Conservation (phyloP, 1,140 invertebrate species). For the Zaprionus camerounensis region DNA sequence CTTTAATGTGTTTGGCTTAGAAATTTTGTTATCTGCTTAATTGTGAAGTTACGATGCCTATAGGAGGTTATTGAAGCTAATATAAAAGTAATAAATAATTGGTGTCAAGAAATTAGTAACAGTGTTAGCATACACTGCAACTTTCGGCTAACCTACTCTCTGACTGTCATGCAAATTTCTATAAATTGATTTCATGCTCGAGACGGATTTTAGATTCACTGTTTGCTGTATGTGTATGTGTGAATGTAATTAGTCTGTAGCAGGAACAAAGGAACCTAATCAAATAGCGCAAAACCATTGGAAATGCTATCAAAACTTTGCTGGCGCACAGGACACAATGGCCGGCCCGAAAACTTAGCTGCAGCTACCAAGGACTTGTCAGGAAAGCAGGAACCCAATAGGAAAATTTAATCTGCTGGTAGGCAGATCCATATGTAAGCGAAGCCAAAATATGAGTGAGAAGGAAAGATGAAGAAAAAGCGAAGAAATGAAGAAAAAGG, state of each 20-base stretch:
- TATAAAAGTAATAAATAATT: too few relatives aligned
- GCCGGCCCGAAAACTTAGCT: slow-evolving; percentile 21
- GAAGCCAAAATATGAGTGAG: background rate
- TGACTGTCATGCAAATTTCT: background rate
- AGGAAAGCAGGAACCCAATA: slow-evolving; percentile 55
- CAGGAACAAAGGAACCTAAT: slow-evolving; percentile 46
- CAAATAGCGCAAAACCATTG: slow-evolving; percentile 42
- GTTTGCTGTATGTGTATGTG: background rate
- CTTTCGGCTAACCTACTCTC: background rate
- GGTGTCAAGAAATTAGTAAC: background rate
- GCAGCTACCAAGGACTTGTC: slow-evolving; percentile 43
- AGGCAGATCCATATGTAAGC: slow-evolving; percentile 14
- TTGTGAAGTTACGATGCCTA: too few relatives aligned
- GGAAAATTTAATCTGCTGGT: slow-evolving; percentile 72
- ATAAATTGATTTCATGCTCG: background rate
- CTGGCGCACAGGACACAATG: slow-evolving; percentile 48
- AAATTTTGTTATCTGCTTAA: background rate
- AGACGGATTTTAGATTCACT: background rate
- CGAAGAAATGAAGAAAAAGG: background rate
- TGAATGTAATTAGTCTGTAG: slow-evolving; percentile 58
- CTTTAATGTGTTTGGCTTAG: slow-evolving; percentile 53
- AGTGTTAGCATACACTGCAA: background rate
- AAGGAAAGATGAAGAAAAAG: background rate
- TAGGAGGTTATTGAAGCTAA: too few relatives aligned
- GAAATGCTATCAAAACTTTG: slow-evolving; percentile 75